A percentile compares a stretch with the other conserved stretches of the same genome.
Evolutionary conservation across 2,888 invertebrate species (phyloP).

Genomic region (Dexiosoma caninum): DNA sequence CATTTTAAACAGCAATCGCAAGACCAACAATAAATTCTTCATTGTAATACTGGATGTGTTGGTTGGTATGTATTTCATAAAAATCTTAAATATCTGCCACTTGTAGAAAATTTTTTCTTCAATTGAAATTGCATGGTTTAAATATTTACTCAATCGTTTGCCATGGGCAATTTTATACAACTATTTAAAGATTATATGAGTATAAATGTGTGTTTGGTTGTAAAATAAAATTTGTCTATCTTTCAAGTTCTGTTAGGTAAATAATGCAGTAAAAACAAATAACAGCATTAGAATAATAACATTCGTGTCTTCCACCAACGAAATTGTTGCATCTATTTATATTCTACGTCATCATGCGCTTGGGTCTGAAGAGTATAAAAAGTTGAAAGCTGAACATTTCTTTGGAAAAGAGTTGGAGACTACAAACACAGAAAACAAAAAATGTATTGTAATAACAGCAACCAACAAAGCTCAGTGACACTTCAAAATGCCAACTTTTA

Average conservation of each 20-base stretch:
- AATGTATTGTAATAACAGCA: background rate
- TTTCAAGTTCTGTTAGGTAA: constrained; percentile 1
- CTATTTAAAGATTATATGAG: background rate
- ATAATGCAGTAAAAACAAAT: constrained; percentile 5
- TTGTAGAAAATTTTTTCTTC: constrained; percentile 16
- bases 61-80: background rate
- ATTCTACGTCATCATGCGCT: background rate
- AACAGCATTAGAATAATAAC: background rate
- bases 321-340: background rate
- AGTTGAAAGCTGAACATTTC: background rate
- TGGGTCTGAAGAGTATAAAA: background rate
- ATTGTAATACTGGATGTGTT: too few relatives aligned
- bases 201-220: constrained; percentile 5
- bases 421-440: background rate
- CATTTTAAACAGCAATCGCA: background rate
- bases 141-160: constrained; percentile 48
- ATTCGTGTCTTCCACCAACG: background rate
- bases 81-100: constrained; percentile 43
- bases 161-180: background rate
- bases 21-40: background rate
- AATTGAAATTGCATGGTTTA: constrained; percentile 55
- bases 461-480: background rate
- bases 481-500: background rate
- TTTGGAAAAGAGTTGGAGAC: background rate
- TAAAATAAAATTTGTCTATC: background rate